A percentile compares a stretch with the other conserved stretches of the same genome.
phyloP scores from a whole-genome alignment of 1,140 invertebrate species.

The Bombus vancouverensis region DNA sequence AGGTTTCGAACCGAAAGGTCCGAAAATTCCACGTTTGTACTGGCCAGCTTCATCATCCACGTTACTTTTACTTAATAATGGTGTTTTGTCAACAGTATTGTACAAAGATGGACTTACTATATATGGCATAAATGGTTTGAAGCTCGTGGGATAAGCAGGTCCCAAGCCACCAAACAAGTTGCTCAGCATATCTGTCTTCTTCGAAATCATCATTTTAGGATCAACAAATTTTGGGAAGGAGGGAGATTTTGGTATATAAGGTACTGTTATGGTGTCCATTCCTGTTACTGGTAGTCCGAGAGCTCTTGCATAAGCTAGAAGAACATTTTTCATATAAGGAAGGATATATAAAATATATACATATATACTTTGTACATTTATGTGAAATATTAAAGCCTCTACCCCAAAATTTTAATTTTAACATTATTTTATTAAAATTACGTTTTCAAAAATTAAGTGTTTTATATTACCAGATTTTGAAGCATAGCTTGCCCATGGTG shows the following conservation, averaged over 20 bases:
- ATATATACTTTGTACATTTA: neutral
- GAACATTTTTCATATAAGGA: conserved; percentile 2
- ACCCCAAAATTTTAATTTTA: neutral
- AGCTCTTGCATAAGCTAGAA: conserved; percentile 70
- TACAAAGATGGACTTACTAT: conserved; percentile 39
- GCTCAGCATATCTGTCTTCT: conserved; percentile 74
- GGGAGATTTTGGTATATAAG: conserved; percentile 72
- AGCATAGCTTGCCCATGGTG: conserved; percentile 59
- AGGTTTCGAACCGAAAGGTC: conserved; percentile 58
- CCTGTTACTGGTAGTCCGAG: conserved; percentile 62
- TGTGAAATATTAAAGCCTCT: neutral
- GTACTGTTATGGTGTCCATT: conserved; percentile 72
- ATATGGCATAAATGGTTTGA: conserved; percentile 42
- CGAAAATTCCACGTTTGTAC: conserved; percentile 64
- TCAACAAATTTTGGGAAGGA: conserved; percentile 77
- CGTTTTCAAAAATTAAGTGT: conserved; percentile 33
- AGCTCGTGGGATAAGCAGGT: conserved; percentile 40
- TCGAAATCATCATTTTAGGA: conserved; percentile 72
- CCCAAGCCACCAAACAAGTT: conserved; percentile 72
- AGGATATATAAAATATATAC: neutral
- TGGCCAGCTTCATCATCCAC: conserved; percentile 8
- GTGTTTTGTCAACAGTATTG: neutral
- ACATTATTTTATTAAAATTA: conserved; percentile 25
- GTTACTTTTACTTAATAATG: conserved; percentile 22
- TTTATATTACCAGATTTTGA: conserved; percentile 71